A percentile compares a stretch with the other conserved stretches of the same genome.
Evolutionary conservation across 2,797 vertebrate species (phyloP).

Genomic region (Lemur catta): DNA sequence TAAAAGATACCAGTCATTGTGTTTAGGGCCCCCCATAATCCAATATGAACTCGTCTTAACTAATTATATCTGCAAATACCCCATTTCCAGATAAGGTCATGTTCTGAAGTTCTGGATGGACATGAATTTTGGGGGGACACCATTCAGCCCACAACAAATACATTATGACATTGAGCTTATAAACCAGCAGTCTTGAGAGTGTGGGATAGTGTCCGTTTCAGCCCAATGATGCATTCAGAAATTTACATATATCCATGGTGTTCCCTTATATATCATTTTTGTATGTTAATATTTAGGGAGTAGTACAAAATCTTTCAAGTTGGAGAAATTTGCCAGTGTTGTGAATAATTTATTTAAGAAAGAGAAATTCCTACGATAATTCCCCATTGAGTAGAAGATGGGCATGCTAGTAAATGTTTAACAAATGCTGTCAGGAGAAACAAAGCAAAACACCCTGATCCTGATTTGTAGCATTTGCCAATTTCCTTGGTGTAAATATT

Average conservation of each 20-base stretch:
- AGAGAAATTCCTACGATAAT: background rate
- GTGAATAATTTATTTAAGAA: constrained; percentile 23
- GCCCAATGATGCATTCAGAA: background rate
- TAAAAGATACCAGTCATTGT: background rate
- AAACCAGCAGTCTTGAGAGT: background rate
- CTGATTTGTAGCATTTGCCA: background rate
- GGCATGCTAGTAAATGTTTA: background rate
- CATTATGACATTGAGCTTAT: background rate
- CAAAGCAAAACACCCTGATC: background rate
- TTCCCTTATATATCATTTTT: background rate
- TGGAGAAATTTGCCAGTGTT: background rate
- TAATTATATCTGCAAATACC: background rate
- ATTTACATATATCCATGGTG: background rate
- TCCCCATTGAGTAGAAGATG: background rate
- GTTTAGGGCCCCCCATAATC: background rate
- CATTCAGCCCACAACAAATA: background rate
- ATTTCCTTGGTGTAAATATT: background rate
- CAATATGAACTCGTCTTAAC: background rate
- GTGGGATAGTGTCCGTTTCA: background rate
- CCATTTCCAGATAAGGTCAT: background rate
- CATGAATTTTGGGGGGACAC: background rate
- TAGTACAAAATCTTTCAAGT: background rate
- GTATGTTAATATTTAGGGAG: background rate
- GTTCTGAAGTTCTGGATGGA: background rate
- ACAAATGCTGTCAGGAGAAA: background rate